phyloP scores from a whole-genome alignment of 2,797 vertebrate species.

The Melanotaenia nigrans region DNA sequence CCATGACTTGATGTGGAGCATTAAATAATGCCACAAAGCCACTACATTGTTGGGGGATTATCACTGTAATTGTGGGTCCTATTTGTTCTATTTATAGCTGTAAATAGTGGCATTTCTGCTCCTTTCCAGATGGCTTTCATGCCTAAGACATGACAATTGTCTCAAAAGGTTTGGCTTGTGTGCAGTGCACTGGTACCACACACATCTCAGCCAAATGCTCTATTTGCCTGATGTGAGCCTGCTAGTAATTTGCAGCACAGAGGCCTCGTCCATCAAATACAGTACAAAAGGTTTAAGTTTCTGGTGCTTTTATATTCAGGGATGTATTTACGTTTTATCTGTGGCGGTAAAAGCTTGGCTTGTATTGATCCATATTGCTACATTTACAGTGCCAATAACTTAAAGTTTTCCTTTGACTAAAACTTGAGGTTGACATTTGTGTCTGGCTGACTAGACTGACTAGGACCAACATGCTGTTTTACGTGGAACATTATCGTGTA shows the following conservation, averaged over 20 bases:
- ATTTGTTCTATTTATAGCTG: conserved; percentile 76
- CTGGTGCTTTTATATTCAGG: conserved; percentile 64
- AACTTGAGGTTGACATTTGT: conserved; percentile 59
- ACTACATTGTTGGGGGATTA: conserved; percentile 71
- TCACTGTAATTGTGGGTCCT: conserved; percentile 53
- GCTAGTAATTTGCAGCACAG: conserved; percentile 66
- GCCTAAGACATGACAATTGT: conserved; percentile 64
- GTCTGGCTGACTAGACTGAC: conserved; percentile 57
- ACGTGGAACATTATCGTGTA: conserved; percentile 70
- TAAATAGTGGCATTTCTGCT: conserved; percentile 72
- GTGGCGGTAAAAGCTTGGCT: conserved; percentile 57
- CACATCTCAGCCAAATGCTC: conserved; percentile 43
- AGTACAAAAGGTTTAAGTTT: conserved; percentile 44
- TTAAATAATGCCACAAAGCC: conserved; percentile 60
- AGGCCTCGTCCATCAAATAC: conserved; percentile 69
- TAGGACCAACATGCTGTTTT: conserved; percentile 58
- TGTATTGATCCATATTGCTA: conserved; percentile 57
- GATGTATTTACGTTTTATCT: conserved; percentile 68
- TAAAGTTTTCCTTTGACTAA: conserved; percentile 61
- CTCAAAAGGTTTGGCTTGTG: conserved; percentile 68
- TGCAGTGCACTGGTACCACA: conserved; percentile 52
- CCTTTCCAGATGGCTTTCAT: conserved; percentile 76
- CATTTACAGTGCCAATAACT: conserved; percentile 48
- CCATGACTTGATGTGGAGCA: conserved; percentile 37
- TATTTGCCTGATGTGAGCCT: conserved; percentile 54